Conservation (phyloP, 2,797 vertebrate species). For the Kryptolebias ocellatus region DNA sequence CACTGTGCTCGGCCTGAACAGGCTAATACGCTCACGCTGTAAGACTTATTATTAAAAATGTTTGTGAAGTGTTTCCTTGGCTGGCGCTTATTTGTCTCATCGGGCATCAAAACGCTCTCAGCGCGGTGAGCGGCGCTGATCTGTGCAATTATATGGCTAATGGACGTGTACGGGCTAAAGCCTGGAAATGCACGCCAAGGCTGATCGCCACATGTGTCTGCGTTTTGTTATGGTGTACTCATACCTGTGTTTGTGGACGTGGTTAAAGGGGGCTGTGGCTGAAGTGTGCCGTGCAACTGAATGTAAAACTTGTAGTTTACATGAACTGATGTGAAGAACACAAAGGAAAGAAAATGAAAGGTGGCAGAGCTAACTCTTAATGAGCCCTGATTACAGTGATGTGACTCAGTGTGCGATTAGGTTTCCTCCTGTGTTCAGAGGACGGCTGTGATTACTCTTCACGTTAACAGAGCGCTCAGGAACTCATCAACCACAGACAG, state of each 20-base stretch:
- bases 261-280: conserved; percentile 1
- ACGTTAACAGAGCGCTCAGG: conserved; percentile 35
- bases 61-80: conserved; percentile 27
- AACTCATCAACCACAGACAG: conserved; percentile 44
- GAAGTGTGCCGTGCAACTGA: conserved; percentile 8
- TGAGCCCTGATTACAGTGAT: conserved; percentile 64
- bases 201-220: conserved; percentile 15
- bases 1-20: conserved; percentile 3
- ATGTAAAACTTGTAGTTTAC: conserved; percentile 16
- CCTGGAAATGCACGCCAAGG: conserved; percentile 46
- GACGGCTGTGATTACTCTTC: conserved; percentile 55
- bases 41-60: conserved; percentile 24
- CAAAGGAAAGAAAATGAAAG: conserved; percentile 17
- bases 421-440: conserved; percentile 58
- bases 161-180: conserved; percentile 29
- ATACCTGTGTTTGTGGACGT: conserved; percentile 6
- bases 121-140: conserved; percentile 41
- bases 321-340: conserved; percentile 21
- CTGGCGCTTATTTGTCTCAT: conserved; percentile 35
- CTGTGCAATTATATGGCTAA: conserved; percentile 55
- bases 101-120: conserved; percentile 30
- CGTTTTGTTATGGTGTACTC: conserved; percentile 5
- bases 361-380: conserved; percentile 40
- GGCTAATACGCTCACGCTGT: conserved; percentile 9
- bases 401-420: conserved; percentile 56